Percentiles rank a stretch among this genome's conserved stretches.
phyloP scores from a whole-genome alignment of 2,113 vertebrate species.

The Grus americana region DNA sequence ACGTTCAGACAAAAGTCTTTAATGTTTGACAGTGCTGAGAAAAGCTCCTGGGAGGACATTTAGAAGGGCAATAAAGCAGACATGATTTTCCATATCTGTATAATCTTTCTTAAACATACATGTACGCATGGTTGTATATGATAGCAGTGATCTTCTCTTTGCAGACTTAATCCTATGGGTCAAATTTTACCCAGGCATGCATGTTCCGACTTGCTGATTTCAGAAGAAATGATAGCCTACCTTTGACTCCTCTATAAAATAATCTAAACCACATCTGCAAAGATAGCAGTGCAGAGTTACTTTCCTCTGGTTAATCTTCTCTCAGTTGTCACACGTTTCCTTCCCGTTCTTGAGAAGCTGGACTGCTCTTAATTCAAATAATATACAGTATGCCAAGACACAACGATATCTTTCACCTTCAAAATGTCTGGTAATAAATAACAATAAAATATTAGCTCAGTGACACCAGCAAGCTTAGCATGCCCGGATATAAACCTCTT shows the following conservation, averaged over 20 bases:
- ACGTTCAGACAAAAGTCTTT: constrained; percentile 71
- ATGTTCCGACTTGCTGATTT: background rate
- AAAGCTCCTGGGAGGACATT: constrained; percentile 70
- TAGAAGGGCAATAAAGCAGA: constrained; percentile 65
- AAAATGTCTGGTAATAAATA: constrained; percentile 12
- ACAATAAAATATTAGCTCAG: background rate
- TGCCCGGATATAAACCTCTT: background rate
- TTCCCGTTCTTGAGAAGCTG: constrained; percentile 14
- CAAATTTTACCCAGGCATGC: background rate
- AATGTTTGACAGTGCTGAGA: constrained; percentile 59
- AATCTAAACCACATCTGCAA: constrained; percentile 5
- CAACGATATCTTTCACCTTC: background rate
- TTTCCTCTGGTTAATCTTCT: background rate
- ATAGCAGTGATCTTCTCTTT: background rate
- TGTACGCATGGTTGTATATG: background rate
- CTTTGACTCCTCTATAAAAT: constrained; percentile 6
- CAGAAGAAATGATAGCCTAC: background rate
- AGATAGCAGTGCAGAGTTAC: background rate
- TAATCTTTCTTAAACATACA: constrained; percentile 39
- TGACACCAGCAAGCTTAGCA: background rate
- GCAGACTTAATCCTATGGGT: background rate
- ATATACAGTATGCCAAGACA: background rate
- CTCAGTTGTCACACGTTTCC: background rate
- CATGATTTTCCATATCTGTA: constrained; percentile 50
- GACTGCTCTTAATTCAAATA: background rate